These are phyloP conservation scores for Diplolepis rosae DNA, from an alignment of 2,888 invertebrate genomes.

Conservation along the genomic window DNA sequence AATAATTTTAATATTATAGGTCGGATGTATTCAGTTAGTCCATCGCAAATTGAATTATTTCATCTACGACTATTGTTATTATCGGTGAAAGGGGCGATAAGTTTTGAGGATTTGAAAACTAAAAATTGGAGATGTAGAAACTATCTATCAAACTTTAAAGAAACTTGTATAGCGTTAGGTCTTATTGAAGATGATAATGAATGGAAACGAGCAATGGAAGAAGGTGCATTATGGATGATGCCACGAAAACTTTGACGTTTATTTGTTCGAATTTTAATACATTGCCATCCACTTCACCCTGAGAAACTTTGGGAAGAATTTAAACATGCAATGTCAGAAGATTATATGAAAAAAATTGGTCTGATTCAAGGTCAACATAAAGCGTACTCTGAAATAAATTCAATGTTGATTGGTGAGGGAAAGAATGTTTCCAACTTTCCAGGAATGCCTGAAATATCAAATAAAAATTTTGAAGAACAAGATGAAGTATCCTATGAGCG, in stretches of 20 bases:
- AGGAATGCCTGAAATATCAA: too few relatives aligned
- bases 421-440: too few relatives aligned
- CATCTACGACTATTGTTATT: slow-evolving; percentile 56
- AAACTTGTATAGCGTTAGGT: slow-evolving; percentile 54
- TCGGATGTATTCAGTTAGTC: slow-evolving; percentile 55
- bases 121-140: slow-evolving; percentile 42
- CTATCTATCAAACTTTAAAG: slow-evolving; percentile 53
- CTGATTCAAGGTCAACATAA: too few relatives aligned
- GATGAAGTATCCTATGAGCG: too few relatives aligned
- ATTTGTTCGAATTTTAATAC: slow-evolving; percentile 59
- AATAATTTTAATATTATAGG: too few relatives aligned
- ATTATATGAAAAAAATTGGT: too few relatives aligned
- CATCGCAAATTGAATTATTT: slow-evolving; percentile 54
- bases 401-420: too few relatives aligned
- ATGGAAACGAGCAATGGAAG: slow-evolving; percentile 33
- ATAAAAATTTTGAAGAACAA: too few relatives aligned
- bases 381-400: too few relatives aligned
- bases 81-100: slow-evolving; percentile 55
- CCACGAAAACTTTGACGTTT: slow-evolving; percentile 54
- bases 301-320: too few relatives aligned
- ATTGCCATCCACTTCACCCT: too few relatives aligned
- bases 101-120: slow-evolving; percentile 57
- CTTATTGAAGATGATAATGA: slow-evolving; percentile 40
- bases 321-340: too few relatives aligned
- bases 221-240: slow-evolving; percentile 36